Evolutionary conservation across 2,113 vertebrate species (phyloP), one percentile per base, ranked within the genome.

Genomic region (Hippocampus comes): DNA sequence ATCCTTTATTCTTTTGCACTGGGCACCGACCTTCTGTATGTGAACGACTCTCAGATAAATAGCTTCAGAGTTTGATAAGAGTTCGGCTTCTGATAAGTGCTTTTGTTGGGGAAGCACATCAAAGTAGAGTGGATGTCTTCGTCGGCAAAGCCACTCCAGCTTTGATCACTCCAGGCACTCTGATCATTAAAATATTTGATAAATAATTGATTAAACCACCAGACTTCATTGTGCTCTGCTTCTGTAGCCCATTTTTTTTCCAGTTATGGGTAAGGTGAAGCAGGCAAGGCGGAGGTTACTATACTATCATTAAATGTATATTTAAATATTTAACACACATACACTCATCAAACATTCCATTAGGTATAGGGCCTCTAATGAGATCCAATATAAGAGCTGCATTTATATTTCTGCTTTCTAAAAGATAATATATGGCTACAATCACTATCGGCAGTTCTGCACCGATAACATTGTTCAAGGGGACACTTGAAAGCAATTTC

Each of bases 181-280:
- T 92, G 87, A 91, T 95, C 88, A 93, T 92, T 88, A 88, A 92
- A 94, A 94, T 92, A 94, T 94, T 93, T 87, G 89, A 92, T 93
- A 92, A 95, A 94, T 94, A 95, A 96, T 93, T 93, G 93, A 95
- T 94, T 93, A 93, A 93, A 85, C 71, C 78, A 86, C 87, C 82
- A 90, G 88, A 84, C 82, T 82, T 90, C 85, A 92, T 92, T 92
- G 91, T 94, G 90, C 87, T 86, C 73, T 63, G 63, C 84, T 86
- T 87, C 89, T 88, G 72, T 78, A 87, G 85, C 85, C 79, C 86
- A 90, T 89, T 84, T 80, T 72, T 87, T 86, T 82, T 85, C 10
- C 18, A n/a, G 14, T 66, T 61, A 61, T 61, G 59, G 23, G 27
- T 66, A 46, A 71, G 59, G 59, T 18, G 27, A 51, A 49, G 43